Conservation (phyloP, 2,888 invertebrate species). For the Pantelozetes paolii region DNA sequence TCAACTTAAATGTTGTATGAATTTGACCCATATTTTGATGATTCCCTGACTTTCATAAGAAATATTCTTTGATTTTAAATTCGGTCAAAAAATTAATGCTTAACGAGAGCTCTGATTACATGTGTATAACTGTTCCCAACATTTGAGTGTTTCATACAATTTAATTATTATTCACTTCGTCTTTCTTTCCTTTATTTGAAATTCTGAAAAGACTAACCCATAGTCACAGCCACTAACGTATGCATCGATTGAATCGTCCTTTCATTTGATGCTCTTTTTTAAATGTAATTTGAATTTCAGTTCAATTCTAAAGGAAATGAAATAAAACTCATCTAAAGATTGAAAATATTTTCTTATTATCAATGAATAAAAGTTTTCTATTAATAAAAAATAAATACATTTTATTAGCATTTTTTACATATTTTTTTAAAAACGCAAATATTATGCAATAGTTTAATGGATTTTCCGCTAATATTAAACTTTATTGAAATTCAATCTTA, state of each 20-base stretch:
- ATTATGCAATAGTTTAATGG: no score
- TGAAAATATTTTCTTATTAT: neutral
- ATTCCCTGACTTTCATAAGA: neutral
- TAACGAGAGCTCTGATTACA: neutral
- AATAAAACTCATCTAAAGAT: neutral
- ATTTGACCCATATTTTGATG: neutral
- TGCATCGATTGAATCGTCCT: neutral
- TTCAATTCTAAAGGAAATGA: neutral
- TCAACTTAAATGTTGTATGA: neutral
- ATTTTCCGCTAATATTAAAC: no score
- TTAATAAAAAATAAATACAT: no score
- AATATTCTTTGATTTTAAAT: neutral
- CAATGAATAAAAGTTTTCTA: no score
- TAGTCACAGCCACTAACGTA: no score
- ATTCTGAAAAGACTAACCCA: slow-evolving; percentile 3
- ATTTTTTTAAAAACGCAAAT: no score
- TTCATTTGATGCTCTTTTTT: neutral
- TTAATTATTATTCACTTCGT: slow-evolving; percentile 3
- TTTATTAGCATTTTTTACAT: no score
- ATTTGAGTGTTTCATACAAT: neutral
- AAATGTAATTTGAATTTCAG: neutral
- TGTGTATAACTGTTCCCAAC: neutral
- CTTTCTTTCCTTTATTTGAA: slow-evolving; percentile 2
- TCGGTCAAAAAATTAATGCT: neutral
- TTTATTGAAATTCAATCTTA: no score